A percentile compares a stretch with the other conserved stretches of the same genome.
These are phyloP conservation scores for Phaonia tiefii DNA, from an alignment of 2,888 invertebrate genomes.

Conservation along the genomic window DNA sequence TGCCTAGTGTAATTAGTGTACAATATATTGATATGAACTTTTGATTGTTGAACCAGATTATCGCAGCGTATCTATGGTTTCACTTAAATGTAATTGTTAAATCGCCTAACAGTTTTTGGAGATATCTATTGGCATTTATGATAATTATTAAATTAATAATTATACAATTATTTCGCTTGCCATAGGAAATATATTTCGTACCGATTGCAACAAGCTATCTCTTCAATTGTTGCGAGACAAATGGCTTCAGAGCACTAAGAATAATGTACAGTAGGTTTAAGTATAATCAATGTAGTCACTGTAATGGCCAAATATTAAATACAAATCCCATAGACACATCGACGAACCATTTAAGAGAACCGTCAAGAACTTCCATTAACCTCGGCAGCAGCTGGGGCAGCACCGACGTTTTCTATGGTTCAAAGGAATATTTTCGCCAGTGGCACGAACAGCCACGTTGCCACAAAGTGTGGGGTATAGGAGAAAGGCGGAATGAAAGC, in stretches of 20 bases:
- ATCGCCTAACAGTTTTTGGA: no score
- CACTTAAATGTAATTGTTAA: no score
- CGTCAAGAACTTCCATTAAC: constrained; percentile 23
- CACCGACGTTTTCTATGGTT: constrained; percentile 11
- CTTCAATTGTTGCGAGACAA: constrained; percentile 21
- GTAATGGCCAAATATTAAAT: constrained; percentile 10
- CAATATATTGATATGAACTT: no score
- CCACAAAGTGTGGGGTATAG: constrained; percentile 6
- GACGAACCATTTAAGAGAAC: not conserved
- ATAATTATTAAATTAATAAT: constrained; percentile 22
- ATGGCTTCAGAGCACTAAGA: not conserved
- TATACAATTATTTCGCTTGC: constrained; percentile 8
- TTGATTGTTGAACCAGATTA: no score
- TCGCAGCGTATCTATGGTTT: no score
- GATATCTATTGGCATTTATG: not conserved
- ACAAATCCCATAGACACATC: constrained; percentile 7
- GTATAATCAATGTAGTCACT: no score
- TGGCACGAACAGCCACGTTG: constrained; percentile 10
- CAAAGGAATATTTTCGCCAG: constrained; percentile 44
- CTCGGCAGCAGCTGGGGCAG: constrained; percentile 19
- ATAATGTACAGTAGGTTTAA: not conserved
- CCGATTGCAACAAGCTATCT: constrained; percentile 17
- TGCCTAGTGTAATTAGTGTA: no score
- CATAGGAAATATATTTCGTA: not conserved
- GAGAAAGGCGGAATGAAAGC: constrained; percentile 46